Evolutionary conservation across 2,888 invertebrate species (phyloP).

Genomic region (Onchidella celtica): DNA sequence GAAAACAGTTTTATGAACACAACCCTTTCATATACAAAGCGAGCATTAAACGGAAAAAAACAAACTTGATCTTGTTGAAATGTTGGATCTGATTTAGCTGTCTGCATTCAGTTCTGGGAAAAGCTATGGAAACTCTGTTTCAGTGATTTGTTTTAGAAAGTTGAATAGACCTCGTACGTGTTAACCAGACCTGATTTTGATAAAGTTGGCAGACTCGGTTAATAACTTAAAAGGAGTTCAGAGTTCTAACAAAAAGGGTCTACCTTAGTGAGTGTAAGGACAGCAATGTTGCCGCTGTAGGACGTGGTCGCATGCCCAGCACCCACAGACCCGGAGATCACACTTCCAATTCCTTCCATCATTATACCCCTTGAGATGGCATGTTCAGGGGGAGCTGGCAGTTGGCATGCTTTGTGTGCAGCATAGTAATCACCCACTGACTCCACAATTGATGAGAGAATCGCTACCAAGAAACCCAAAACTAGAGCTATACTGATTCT

Average conservation of each 20-base stretch:
- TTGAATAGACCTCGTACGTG: too few relatives aligned
- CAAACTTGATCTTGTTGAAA: too few relatives aligned
- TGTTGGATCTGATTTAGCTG: too few relatives aligned
- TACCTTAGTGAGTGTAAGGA: constrained; percentile 56
- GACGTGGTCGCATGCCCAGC: constrained; percentile 70
- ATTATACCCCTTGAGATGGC: constrained; percentile 70
- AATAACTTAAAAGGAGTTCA: too few relatives aligned
- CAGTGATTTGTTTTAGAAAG: too few relatives aligned
- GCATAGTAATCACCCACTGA: constrained; percentile 71
- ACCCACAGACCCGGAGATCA: constrained; percentile 66
- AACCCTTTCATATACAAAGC: too few relatives aligned
- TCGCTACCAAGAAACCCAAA: constrained; percentile 64
- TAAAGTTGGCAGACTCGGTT: too few relatives aligned
- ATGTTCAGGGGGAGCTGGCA: constrained; percentile 62
- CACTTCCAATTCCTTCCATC: constrained; percentile 66
- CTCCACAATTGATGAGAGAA: constrained; percentile 65
- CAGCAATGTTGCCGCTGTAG: constrained; percentile 64
- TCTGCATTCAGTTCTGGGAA: too few relatives aligned
- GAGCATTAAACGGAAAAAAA: too few relatives aligned
- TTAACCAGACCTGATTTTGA: too few relatives aligned
- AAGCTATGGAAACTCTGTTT: too few relatives aligned
- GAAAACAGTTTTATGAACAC: too few relatives aligned
- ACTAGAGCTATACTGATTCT: constrained; percentile 61
- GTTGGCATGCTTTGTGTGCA: constrained; percentile 57
- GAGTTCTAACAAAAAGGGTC: background rate